These are phyloP conservation scores for Aricia agestis DNA, from an alignment of 1,140 invertebrate species.

Conservation along the genomic window DNA sequence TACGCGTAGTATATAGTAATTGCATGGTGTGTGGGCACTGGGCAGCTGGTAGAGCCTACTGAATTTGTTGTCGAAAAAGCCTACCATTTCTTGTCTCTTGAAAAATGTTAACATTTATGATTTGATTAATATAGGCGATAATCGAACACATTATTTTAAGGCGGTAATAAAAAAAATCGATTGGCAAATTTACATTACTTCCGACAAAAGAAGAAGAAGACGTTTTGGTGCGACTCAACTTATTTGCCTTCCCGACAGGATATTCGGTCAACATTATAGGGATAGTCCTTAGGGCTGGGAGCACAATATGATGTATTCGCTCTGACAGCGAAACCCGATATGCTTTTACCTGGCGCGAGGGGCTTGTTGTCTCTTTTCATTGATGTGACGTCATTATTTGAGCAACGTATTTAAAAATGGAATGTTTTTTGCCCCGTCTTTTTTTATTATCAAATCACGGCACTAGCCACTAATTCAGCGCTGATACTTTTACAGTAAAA, in stretches of 20 bases:
- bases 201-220: not conserved
- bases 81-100: no score
- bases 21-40: no score
- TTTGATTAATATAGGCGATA: no score
- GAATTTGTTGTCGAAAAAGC: no score
- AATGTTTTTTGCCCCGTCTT: not conserved
- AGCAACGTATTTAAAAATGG: not conserved
- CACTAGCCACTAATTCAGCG: no score
- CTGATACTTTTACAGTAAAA: no score
- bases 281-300: not conserved
- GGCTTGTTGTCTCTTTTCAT: not conserved
- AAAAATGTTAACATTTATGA: no score
- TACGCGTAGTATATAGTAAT: no score
- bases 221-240: not conserved
- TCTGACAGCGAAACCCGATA: not conserved
- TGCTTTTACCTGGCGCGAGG: not conserved
- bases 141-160: no score
- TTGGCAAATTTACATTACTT: not conserved
- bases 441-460: not conserved
- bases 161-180: not conserved
- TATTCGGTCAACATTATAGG: conserved; percentile 1
- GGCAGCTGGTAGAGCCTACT: no score
- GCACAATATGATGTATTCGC: not conserved
- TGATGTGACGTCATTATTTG: not conserved
- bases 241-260: not conserved